Conservation (phyloP, 2,113 vertebrate species). For the Syrrhaptes paradoxus region DNA sequence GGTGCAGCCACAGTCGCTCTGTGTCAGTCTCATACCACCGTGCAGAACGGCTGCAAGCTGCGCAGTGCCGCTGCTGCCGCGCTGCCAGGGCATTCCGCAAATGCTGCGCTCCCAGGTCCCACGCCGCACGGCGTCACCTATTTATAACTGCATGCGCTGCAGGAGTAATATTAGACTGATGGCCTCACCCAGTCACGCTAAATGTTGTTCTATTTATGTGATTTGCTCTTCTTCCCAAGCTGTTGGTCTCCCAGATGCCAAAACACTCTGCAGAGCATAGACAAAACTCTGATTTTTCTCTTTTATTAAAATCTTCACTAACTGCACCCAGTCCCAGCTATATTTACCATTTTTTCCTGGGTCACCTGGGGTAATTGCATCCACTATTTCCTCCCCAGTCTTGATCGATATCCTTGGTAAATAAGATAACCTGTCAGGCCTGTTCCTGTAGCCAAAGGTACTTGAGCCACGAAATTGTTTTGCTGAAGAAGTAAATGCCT, state of each 20-base stretch:
- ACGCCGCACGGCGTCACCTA: not conserved
- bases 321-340: not conserved
- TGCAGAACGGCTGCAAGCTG: not conserved
- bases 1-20: not conserved
- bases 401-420: not conserved
- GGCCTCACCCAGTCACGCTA: not conserved
- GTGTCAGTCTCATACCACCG: not conserved
- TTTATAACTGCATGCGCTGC: slow-evolving; percentile 33
- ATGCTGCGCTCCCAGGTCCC: not conserved
- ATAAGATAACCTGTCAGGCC: not conserved
- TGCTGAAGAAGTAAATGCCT: not conserved
- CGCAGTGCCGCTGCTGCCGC: not conserved
- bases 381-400: not conserved
- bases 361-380: not conserved
- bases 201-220: slow-evolving; percentile 21
- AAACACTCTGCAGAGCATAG: not conserved
- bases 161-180: not conserved
- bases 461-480: not conserved
- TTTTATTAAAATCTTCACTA: not conserved
- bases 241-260: not conserved
- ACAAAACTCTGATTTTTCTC: not conserved
- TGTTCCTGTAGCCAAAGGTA: not conserved
- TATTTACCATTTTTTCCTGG: not conserved
- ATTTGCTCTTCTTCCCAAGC: slow-evolving; percentile 11
- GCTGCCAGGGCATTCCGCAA: not conserved